Evolutionary conservation across 2,113 vertebrate genomes (phyloP).

Genomic region (Pionites leucogaster): DNA sequence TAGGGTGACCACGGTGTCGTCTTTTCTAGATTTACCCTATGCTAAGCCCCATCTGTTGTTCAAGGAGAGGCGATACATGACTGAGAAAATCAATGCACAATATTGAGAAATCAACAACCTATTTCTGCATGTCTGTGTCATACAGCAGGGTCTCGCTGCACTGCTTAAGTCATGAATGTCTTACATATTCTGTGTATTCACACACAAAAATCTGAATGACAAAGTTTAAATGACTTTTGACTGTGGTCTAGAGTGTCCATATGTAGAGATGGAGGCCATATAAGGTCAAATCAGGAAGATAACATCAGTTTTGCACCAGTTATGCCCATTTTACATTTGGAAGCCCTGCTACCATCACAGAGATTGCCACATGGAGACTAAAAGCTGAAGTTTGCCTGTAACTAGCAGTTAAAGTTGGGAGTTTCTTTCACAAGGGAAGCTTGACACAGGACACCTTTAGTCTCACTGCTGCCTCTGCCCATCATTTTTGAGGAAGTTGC

Average conservation of each 20-base stretch:
- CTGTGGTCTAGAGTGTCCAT: background rate
- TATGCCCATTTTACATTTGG: background rate
- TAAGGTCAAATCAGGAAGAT: background rate
- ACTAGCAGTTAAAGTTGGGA: background rate
- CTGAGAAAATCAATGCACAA: background rate
- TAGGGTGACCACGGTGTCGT: background rate
- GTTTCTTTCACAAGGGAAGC: background rate
- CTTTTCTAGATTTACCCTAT: background rate
- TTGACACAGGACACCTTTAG: background rate
- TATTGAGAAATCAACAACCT: background rate
- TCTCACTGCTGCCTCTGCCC: background rate
- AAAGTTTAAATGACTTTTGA: background rate
- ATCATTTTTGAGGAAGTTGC: background rate
- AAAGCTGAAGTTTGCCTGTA: background rate
- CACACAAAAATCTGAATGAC: background rate
- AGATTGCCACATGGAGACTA: fast-evolving
- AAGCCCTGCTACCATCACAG: background rate
- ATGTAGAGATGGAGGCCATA: background rate
- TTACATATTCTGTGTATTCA: background rate
- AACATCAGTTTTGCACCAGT: background rate
- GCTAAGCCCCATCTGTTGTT: background rate
- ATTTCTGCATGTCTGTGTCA: background rate
- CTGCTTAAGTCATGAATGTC: background rate
- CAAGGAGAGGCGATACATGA: background rate
- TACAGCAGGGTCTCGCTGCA: background rate